Percentiles rank a stretch among this genome's conserved stretches.
Evolutionary conservation across 2,113 vertebrate species (phyloP).

Genomic region (Macaca mulatta): DNA sequence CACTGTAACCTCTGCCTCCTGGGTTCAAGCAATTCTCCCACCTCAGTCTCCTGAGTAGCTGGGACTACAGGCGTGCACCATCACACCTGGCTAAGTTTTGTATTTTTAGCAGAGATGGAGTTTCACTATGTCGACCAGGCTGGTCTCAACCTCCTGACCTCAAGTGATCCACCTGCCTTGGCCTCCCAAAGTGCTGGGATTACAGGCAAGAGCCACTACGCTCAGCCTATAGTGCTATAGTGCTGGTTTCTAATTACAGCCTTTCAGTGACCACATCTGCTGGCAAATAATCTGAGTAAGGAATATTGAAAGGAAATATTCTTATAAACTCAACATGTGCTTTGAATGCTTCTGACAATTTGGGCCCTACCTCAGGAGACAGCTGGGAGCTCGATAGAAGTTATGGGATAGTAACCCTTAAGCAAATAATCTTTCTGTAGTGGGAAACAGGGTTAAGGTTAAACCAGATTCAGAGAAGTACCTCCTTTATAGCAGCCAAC

Average conservation of each 20-base stretch:
- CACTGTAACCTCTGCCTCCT: neutral
- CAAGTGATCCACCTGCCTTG: neutral
- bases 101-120: neutral
- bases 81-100: neutral
- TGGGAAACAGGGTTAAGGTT: neutral
- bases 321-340: neutral
- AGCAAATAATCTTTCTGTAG: neutral
- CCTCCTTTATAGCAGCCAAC: neutral
- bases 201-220: neutral
- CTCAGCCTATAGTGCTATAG: neutral
- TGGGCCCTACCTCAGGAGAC: neutral
- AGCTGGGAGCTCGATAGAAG: neutral
- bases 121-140: neutral
- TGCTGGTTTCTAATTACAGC: too few relatives aligned
- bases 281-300: constrained; percentile 14
- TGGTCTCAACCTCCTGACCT: neutral
- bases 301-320: neutral
- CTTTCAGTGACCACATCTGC: neutral
- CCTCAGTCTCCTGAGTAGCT: neutral
- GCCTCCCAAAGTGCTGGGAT: neutral
- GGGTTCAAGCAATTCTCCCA: neutral
- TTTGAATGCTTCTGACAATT: constrained; percentile 19
- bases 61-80: neutral
- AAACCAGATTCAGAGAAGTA: neutral
- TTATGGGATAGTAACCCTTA: neutral